Evolutionary conservation across 2,797 vertebrate genomes (phyloP).

Genomic region (Darevskia nairensis): DNA sequence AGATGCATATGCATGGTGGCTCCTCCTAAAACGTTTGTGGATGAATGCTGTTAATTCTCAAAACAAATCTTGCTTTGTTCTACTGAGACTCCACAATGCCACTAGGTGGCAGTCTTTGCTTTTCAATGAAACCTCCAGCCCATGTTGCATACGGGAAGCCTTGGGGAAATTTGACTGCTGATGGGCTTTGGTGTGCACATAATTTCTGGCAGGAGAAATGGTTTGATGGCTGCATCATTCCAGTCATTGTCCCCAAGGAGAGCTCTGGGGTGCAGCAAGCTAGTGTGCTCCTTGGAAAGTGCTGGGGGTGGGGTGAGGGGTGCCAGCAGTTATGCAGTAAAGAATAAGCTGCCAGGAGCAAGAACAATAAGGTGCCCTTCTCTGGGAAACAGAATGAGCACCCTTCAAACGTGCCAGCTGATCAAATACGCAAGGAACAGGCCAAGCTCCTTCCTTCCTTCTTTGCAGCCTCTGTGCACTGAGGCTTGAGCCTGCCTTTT

Average conservation of each 20-base stretch:
- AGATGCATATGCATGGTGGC: not conserved
- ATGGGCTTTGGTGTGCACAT: accelerated
- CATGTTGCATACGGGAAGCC: not conserved
- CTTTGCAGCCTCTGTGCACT: not conserved
- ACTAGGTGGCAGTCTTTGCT: constrained; percentile 64
- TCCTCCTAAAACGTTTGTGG: not conserved
- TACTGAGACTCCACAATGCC: not conserved
- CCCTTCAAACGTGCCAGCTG: not conserved
- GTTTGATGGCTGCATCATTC: not conserved
- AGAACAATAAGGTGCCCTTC: not conserved
- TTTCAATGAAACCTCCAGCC: not conserved
- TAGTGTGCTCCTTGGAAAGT: not conserved
- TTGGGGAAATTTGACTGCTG: not conserved
- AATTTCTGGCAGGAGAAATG: not conserved
- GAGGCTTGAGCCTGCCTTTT: not conserved
- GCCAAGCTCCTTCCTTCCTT: not conserved
- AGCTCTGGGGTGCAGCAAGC: not conserved
- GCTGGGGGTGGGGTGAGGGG: not conserved
- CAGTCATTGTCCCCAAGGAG: not conserved
- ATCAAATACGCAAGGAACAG: not conserved
- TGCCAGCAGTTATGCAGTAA: not conserved
- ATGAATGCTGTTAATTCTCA: not conserved
- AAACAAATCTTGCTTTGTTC: not conserved
- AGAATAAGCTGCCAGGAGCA: not conserved
- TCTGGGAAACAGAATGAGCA: not conserved